A percentile compares a stretch with the other conserved stretches of the same genome.
Conservation (phyloP, 2,113 vertebrate species). For the Aegotheles bennettii region DNA sequence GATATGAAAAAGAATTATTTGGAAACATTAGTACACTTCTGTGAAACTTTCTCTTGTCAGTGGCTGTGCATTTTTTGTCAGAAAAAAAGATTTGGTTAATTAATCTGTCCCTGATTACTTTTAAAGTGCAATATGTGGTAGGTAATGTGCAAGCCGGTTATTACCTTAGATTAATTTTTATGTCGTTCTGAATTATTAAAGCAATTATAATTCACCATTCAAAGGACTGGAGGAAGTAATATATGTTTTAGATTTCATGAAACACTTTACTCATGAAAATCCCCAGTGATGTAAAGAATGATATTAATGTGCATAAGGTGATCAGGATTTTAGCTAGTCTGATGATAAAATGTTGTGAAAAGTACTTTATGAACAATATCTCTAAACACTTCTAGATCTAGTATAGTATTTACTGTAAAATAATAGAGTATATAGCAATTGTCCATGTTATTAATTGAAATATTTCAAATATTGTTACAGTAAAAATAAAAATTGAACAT, state of each 20-base stretch:
- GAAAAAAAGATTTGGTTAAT: conserved; percentile 11
- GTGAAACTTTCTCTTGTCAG: background rate
- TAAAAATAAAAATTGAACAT: background rate
- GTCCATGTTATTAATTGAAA: background rate
- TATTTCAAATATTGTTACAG: background rate
- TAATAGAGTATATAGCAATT: background rate
- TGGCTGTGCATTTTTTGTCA: rapidly evolving
- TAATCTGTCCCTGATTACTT: conserved; percentile 16
- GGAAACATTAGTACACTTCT: background rate
- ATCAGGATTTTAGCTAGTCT: background rate
- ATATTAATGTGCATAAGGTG: background rate
- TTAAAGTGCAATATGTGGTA: conserved; percentile 27
- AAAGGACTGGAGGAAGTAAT: conserved; percentile 14
- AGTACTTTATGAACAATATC: background rate
- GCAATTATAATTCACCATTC: conserved; percentile 40
- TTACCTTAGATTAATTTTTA: conserved; percentile 37
- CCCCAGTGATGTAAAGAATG: background rate
- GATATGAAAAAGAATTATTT: background rate
- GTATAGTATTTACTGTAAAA: background rate
- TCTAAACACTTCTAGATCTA: background rate
- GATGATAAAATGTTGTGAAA: background rate
- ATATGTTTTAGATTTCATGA: conserved; percentile 23
- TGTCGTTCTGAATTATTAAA: conserved; percentile 48
- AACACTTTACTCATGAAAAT: conserved; percentile 19
- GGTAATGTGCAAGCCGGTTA: conserved; percentile 27